Evolutionary conservation across 2,797 vertebrate genomes (phyloP).

Genomic region (Vespertilio murinus): DNA sequence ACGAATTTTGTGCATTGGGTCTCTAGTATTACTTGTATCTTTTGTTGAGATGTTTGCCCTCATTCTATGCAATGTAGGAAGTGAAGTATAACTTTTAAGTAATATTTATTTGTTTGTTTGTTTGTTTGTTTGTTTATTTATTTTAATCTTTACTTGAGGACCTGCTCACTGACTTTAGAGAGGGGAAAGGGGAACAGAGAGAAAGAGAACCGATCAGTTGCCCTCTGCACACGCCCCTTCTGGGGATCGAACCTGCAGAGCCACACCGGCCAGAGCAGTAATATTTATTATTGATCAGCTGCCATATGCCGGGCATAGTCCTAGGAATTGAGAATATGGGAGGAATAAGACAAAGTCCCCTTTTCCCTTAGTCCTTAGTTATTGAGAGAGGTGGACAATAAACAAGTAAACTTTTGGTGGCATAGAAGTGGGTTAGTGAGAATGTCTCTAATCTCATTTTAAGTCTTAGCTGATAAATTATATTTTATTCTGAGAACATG

Average conservation of each 20-base stretch:
- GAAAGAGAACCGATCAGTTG: not conserved
- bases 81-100: conserved; percentile 1
- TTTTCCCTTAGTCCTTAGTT: not conserved
- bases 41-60: conserved; percentile 19
- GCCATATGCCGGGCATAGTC: not conserved
- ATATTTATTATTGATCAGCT: not conserved
- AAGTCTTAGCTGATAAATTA: not conserved
- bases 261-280: not conserved
- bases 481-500: not conserved
- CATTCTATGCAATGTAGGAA: not conserved
- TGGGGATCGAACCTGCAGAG: not conserved
- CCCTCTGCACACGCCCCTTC: not conserved
- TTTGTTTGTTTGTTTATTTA: not conserved
- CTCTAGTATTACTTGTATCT: not conserved
- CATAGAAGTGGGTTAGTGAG: not conserved
- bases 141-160: not conserved
- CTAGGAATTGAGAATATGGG: not conserved
- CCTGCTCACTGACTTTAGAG: not conserved
- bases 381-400: not conserved
- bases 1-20: too few species aligned
- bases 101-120: not conserved
- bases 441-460: not conserved
- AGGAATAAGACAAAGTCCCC: not conserved
- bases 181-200: not conserved
- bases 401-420: not conserved